A percentile compares a stretch with the other conserved stretches of the same genome.
Evolutionary conservation across 2,888 invertebrate genomes (phyloP).

Genomic region (Lysandra bellargus): DNA sequence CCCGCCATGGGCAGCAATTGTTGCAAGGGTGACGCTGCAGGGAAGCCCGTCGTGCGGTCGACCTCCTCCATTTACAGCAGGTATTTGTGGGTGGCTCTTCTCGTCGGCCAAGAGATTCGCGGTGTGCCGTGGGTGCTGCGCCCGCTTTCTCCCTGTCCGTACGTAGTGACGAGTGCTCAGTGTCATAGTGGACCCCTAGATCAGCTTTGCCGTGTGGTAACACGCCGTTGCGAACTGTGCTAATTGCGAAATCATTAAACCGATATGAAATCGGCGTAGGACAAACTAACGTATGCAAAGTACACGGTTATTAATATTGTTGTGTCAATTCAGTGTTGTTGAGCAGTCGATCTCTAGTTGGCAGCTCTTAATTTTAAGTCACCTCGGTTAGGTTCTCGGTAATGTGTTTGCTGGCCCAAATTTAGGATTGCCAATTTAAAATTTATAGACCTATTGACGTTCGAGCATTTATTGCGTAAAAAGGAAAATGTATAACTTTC

Average conservation of each 20-base stretch:
- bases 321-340: slow-evolving; percentile 5
- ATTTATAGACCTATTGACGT: slow-evolving; percentile 7
- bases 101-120: slow-evolving; percentile 60
- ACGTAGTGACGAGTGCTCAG: slow-evolving; percentile 53
- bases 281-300: background rate
- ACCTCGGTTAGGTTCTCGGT: slow-evolving; percentile 6
- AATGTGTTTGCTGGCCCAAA: background rate
- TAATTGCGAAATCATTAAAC: slow-evolving; percentile 16
- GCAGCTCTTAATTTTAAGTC: slow-evolving; percentile 22
- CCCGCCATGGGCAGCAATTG: slow-evolving; percentile 81
- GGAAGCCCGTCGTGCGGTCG: slow-evolving; percentile 67
- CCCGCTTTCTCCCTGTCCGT: slow-evolving; percentile 50
- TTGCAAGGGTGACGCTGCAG: slow-evolving; percentile 80
- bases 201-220: slow-evolving; percentile 29
- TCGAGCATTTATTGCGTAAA: background rate
- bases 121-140: slow-evolving; percentile 66
- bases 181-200: slow-evolving; percentile 43
- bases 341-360: background rate
- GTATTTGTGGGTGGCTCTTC: slow-evolving; percentile 69
- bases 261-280: slow-evolving; percentile 23
- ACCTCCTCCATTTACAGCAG: slow-evolving; percentile 76
- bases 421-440: slow-evolving; percentile 5
- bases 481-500: background rate
- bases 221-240: slow-evolving; percentile 28
- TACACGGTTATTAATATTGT: slow-evolving; percentile 28